Base-by-base conservation (phyloP, 1,140 invertebrate genomes). In the Neodiprion fabricii region DNA sequence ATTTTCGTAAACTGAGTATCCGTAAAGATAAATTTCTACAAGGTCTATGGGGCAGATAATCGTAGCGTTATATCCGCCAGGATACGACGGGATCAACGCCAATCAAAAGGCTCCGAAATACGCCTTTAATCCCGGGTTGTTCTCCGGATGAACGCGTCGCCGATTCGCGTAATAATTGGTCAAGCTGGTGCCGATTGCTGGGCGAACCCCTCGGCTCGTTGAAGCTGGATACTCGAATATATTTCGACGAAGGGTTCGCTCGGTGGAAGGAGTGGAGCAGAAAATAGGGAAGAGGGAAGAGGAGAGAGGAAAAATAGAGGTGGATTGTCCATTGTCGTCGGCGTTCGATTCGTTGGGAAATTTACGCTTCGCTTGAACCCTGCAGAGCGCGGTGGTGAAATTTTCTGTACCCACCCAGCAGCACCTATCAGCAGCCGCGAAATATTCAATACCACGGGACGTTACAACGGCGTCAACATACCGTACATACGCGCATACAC, bases 351-450 rank as follows among this genome's bases (percentile, higher is more conserved):
- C 21, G 72, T 79, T 79, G 72, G 75, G 71, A 76, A 82, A 82
- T 82, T 82, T 79, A 82, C 78, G 81, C 75, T 75, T 73, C 72
- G 48, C 49, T 61, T 14, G 17, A 49, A 49, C 48, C 72, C 21
- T 72, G 9, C 28, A 17, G 48, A 70, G 48, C 17, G 17, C 69
- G 28, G n/a, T 40, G 14, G 7, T 40, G 28, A 40, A 40, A 40
- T 40, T 40, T 40, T 40, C 28, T 40, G 28, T 40, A 40, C 28
- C 28, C 4, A 40, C 28, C 28, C 28, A 40, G 28, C 2, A 40
- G 2, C 28, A 40, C 28, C 28, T 40, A 40, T 40, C 28, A 40
- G 28, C 28, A 40, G 5, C 28, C 28, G 28, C 28, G 28, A 40
- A 40, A 40, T 40, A 40, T 40, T 40, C 28, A 40, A 40, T 40